Evolutionary conservation across 2,888 invertebrate genomes (phyloP), one percentile per base, ranked within the genome.

Genomic region (Chironomus riparius): DNA sequence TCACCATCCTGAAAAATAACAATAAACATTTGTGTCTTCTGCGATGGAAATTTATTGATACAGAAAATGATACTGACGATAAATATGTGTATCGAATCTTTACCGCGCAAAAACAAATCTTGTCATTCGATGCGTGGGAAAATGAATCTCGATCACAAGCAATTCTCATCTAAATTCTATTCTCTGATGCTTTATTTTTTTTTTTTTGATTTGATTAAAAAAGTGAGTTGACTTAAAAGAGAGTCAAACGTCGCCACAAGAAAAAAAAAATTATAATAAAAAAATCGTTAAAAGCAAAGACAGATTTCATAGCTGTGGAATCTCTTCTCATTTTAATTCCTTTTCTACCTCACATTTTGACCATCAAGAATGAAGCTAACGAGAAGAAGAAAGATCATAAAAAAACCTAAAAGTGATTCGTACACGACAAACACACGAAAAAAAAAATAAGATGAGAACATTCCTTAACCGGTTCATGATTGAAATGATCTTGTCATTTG

Each of bases 191-290:
- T 28, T 4, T 28, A 28, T 28, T 28, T 28, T 28, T 28, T 5
- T 28, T 28, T 4, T 28, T 28, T 28, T 28, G 4, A 1, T 38
- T 7, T 38, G 38, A 38, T 38, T 38, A 38, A 38, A 13, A n/a
- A 65, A 21, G 65, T 22, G 10, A 65, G 65, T 38, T 38, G 18
- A 21, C 6, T 6, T 22, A 65, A 22, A 65, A 22, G 7, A 22
- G 15, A 56, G 56, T 56, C 13, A 65, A 65, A 65, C 13, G 65
- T 22, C 65, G 65, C n/a, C 65, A 65, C 13, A 38, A 38, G 38
- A 38, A 38, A 6, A 28, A n/a, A 3, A 28, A 56, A 71, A 71
- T 71, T 71, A 71, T 71, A 71, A 71, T 71, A 71, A 71, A 71
- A 71, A 50, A 22, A 56, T 50, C 56, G 22, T 56, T 56, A 71